Evolutionary conservation across 2,113 vertebrate genomes (phyloP).

Genomic region (Xenus cinereus): DNA sequence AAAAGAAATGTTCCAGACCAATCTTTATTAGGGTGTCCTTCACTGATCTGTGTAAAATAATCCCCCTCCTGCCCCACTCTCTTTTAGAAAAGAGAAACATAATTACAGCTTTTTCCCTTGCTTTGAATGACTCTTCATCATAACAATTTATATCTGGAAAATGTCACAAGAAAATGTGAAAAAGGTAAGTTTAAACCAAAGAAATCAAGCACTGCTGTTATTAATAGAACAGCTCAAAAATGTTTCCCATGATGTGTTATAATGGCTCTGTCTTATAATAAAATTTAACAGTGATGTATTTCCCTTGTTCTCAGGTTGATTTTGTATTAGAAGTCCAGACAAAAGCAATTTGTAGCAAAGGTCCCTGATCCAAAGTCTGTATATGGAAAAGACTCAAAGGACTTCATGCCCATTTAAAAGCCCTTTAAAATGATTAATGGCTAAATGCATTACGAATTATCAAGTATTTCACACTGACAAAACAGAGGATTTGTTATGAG

Average conservation of each 20-base stretch:
- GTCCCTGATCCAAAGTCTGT: constrained; percentile 63
- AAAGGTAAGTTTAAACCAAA: constrained; percentile 77
- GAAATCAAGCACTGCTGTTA: constrained; percentile 75
- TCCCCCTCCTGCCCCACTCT: constrained; percentile 43
- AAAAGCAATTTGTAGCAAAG: constrained; percentile 76
- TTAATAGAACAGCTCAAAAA: constrained; percentile 75
- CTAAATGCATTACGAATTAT: constrained; percentile 69
- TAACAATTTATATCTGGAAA: constrained; percentile 85
- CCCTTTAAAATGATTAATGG: constrained; percentile 67
- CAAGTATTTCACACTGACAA: constrained; percentile 61
- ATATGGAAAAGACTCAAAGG: constrained; percentile 60
- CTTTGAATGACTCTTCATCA: constrained; percentile 79
- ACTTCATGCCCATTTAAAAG: constrained; percentile 70
- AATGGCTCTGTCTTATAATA: constrained; percentile 72
- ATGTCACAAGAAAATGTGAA: constrained; percentile 80
- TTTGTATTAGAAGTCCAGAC: constrained; percentile 75
- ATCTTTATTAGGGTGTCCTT: constrained; percentile 81
- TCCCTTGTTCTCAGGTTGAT: constrained; percentile 72
- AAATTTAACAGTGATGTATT: constrained; percentile 72
- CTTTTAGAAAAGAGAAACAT: constrained; percentile 51
- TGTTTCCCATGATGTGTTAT: constrained; percentile 73
- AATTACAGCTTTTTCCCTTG: constrained; percentile 69
- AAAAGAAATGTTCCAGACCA: constrained; percentile 83
- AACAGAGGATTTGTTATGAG: constrained; percentile 22
- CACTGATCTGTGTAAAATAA: constrained; percentile 79